Base-by-base conservation (phyloP, 2,888 invertebrate genomes). In the Pammene aurita region DNA sequence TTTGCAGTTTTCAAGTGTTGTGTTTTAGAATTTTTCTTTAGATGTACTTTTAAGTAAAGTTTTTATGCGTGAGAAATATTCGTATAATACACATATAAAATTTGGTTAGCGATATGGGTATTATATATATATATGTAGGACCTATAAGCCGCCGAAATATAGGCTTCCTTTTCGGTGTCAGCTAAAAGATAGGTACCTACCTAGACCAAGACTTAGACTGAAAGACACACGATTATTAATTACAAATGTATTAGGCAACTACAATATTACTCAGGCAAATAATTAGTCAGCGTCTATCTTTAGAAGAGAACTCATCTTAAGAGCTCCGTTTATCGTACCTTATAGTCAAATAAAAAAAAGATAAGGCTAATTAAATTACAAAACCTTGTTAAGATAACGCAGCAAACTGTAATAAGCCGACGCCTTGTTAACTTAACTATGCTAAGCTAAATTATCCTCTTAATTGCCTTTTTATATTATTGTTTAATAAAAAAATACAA, bases 261-360 rank as follows among this genome's bases (percentile, higher is more conserved):
- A 44, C 13, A 26, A 38, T 26, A 7, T 35, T 56, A 38, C 38
- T 57, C 48, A 62, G 38, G 44, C 26, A 46, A 63, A 52, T 9
- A 55, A 52, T 57, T 50, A 58, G 52, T 64, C 68, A 58, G 38
- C 63, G 14, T 60, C 60, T 65, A 55, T 65, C 48, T 65, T 41
- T 60, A 69, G 60, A 65, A 46, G 14, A 13, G 41, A 41, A 50
- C 44, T 68, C 64, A 60, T 58, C 69, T 48, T 44, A 38, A 60
- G 46, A 64, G 16, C 44, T 16, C 11, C 16, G 57, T 60, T 68
- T 60, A 69, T 65, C 69, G 46, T 52, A 57, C 63, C n/a, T n/a
- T n/a, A n/a, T n/a, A 58, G 44, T 64, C 26, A 69, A 65, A 65
- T 69, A 69, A 69, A 69, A 63, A n/a, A 68, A 64, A 60, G 65